phyloP scores from a whole-genome alignment of 2,113 vertebrate species.

The Hydrochoerus hydrochaeris region DNA sequence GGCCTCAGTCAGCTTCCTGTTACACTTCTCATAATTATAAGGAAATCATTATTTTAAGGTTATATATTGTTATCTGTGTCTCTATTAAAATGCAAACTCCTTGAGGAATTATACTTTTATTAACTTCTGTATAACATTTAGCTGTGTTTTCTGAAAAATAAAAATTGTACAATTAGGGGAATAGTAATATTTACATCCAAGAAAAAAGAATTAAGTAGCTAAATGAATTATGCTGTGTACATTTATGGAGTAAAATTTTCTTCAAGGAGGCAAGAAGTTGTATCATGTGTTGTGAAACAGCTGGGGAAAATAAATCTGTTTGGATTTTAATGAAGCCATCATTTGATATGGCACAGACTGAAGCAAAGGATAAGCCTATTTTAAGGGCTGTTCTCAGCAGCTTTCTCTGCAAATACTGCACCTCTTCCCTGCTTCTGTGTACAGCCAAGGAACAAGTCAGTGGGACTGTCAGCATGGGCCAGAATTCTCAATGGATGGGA shows the following conservation, averaged over 20 bases:
- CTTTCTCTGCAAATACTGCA: constrained; percentile 69
- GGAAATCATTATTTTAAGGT: neutral
- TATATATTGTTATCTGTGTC: neutral
- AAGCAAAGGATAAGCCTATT: constrained; percentile 73
- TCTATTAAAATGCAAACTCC: constrained; percentile 51
- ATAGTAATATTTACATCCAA: neutral
- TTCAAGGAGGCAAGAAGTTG: constrained; percentile 58
- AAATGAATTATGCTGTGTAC: constrained; percentile 32
- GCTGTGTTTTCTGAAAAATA: neutral
- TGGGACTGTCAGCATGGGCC: neutral
- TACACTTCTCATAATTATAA: neutral
- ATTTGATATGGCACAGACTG: constrained; percentile 73
- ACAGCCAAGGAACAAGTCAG: constrained; percentile 62
- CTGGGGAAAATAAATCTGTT: constrained; percentile 82
- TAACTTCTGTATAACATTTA: constrained; percentile 1
- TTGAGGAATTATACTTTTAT: neutral
- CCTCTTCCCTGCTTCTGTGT: constrained; percentile 22
- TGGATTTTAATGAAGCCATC: constrained; percentile 81
- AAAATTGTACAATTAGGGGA: neutral
- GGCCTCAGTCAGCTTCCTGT: neutral
- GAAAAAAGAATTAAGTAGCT: neutral
- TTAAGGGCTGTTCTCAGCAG: constrained; percentile 63
- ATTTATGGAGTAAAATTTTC: constrained; percentile 60
- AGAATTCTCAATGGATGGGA: neutral
- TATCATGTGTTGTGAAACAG: constrained; percentile 79